A percentile compares a stretch with the other conserved stretches of the same genome.
These are phyloP conservation scores for Macrostomum lignano DNA, from an alignment of 1,140 invertebrate species.

Conservation along the genomic window DNA sequence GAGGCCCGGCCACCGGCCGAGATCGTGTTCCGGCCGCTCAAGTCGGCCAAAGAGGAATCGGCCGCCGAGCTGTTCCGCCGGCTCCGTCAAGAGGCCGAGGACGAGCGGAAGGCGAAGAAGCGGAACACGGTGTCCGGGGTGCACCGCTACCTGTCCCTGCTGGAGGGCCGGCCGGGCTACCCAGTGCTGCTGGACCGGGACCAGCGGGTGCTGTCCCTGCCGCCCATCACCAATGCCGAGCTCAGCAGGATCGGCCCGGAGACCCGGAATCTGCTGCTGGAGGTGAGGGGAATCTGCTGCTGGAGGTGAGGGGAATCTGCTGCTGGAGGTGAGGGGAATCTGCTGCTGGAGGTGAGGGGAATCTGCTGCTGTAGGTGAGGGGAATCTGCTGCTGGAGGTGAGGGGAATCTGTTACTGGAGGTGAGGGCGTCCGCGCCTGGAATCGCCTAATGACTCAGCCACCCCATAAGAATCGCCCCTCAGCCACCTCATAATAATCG, in stretches of 20 bases:
- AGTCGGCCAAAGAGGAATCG: constrained; percentile 26
- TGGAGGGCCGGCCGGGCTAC: constrained; percentile 42
- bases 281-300: too few relatives aligned
- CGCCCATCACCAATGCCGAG: constrained; percentile 51
- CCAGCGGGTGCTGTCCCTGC: constrained; percentile 43
- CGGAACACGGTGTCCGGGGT: constrained; percentile 46
- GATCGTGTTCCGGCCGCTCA: constrained; percentile 25
- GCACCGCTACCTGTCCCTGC: constrained; percentile 42
- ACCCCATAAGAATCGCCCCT: too few relatives aligned
- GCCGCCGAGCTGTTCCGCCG: constrained; percentile 38
- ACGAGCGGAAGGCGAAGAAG: constrained; percentile 48
- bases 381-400: too few relatives aligned
- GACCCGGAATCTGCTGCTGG: too few relatives aligned
- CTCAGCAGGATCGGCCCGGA: constrained; percentile 42
- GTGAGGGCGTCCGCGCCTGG: too few relatives aligned
- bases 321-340: too few relatives aligned
- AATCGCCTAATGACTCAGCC: too few relatives aligned
- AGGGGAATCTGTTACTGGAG: too few relatives aligned
- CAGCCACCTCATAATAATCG: too few relatives aligned
- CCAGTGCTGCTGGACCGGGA: constrained; percentile 38
- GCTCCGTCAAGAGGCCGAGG: constrained; percentile 35
- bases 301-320: too few relatives aligned
- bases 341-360: too few relatives aligned
- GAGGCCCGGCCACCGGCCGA: constrained; percentile 34
- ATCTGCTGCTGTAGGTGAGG: too few relatives aligned